phyloP scores from a whole-genome alignment of 2,797 vertebrate species.

The Micromesistius poutassou region DNA sequence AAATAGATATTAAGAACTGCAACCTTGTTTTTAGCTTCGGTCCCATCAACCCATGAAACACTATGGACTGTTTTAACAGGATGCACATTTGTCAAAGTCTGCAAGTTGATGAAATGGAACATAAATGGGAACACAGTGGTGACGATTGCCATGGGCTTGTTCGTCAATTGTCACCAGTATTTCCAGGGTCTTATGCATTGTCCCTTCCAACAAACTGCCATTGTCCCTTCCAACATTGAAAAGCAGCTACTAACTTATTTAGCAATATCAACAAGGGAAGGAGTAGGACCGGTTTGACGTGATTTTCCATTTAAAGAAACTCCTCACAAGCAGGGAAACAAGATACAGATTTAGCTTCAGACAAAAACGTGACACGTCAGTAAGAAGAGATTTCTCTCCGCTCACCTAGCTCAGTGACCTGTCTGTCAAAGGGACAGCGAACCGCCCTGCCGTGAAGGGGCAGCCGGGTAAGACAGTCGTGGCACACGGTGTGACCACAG shows the following conservation, averaged over 20 bases:
- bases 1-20: background rate
- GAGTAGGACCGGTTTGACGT: background rate
- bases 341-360: background rate
- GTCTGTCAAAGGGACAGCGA: constrained; percentile 94
- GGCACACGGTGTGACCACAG: constrained; percentile 95
- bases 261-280: background rate
- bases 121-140: background rate
- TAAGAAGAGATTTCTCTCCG: background rate
- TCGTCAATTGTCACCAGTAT: background rate
- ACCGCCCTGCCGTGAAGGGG: constrained; percentile 93
- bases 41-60: background rate
- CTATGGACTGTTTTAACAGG: background rate
- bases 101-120: background rate
- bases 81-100: background rate
- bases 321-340: background rate
- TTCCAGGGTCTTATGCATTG: too few species aligned
- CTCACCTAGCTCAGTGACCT: constrained; percentile 95
- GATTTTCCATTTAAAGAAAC: background rate
- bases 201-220: background rate
- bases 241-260: background rate
- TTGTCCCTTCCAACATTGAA: background rate
- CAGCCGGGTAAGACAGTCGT: constrained; percentile 92
- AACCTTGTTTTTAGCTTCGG: background rate
- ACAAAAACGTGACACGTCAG: background rate
- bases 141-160: background rate